Percentiles rank a stretch among this genome's conserved stretches.
Conservation (phyloP, 2,888 invertebrate genomes). For the Orthosia gracilis region DNA sequence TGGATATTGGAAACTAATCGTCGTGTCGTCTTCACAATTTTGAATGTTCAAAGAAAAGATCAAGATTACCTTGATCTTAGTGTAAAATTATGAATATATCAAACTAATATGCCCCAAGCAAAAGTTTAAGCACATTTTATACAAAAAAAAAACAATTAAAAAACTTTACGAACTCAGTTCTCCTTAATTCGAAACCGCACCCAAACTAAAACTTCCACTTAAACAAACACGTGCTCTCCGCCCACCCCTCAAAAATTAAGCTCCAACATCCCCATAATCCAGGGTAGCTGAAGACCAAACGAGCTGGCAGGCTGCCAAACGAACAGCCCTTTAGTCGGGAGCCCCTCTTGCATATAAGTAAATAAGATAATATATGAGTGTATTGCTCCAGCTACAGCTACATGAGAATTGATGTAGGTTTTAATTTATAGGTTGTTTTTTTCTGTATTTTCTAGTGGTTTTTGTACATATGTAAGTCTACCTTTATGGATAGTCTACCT, state of each 20-base stretch:
- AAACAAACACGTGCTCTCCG: background rate
- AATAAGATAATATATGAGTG: conserved; percentile 38
- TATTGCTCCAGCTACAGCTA: conserved; percentile 16
- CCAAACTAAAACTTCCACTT: background rate
- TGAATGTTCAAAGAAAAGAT: too few species aligned
- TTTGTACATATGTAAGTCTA: background rate
- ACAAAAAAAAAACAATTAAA: background rate
- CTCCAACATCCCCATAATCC: conserved; percentile 34
- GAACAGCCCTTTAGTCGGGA: conserved; percentile 18
- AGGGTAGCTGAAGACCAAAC: conserved; percentile 30
- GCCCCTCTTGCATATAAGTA: conserved; percentile 32
- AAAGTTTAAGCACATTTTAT: too few species aligned
- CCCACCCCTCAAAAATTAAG: background rate
- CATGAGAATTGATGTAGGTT: background rate
- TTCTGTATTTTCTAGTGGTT: background rate
- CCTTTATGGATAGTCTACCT: background rate
- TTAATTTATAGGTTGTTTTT: background rate
- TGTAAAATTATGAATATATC: too few species aligned
- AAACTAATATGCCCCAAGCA: too few species aligned
- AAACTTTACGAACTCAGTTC: background rate
- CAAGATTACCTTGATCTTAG: too few species aligned
- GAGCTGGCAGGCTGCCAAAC: conserved; percentile 50
- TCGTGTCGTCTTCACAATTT: too few species aligned
- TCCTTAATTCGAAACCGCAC: background rate
- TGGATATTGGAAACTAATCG: too few species aligned